Base-by-base conservation (phyloP, 2,113 vertebrate genomes). In the Balaenoptera acutorostrata region DNA sequence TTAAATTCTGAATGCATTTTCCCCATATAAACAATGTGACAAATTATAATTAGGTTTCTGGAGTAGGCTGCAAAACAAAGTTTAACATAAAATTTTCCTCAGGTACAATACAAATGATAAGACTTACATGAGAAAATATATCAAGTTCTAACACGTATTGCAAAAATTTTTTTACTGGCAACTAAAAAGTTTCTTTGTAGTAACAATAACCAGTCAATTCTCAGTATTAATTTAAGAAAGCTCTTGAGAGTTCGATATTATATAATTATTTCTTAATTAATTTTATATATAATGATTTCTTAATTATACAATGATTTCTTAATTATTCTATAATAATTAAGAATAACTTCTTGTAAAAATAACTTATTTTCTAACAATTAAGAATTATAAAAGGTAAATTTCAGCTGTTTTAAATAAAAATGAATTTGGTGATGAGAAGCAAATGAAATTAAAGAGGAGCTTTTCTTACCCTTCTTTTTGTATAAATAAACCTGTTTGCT, bases 1-100 rank as follows among this genome's bases (percentile, higher is more conserved):
- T 91, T 71, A 75, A 93, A 90, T 71, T 90, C 39, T 81, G 15
- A 92, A 94, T 64, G 29, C 18, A 75, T 44, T 91, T 92, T 75
- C 14, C 12, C 20, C 2, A 75, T 8, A 90, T 18, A 77, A 92
- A 93, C 18, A 89, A 44, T 74, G 27, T n/a, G 52, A 78, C 1
- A 90, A 95, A 94, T 95, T 72, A 86, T 31, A 7, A 74, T 18
- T 84, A 85, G 39, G 15, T 84, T 72, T 93, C 31, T 64, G 21
- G 21, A 11, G 2, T 12, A 80, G 11, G 12, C 13, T 68, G 63
- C 8, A 95, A 93, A 89, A 86, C 9, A 25, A 81, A 92, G 36
- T 74, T 93, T 82, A 90, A 89, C 8, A 83, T 36, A 46, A 6
- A 91, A 25, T 91, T 85, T 88, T 80, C 33, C 21, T 91, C 23